Evolutionary conservation across 2,797 vertebrate genomes (phyloP), one percentile per base, ranked within the genome.

Genomic region (Acanthornis magna): DNA sequence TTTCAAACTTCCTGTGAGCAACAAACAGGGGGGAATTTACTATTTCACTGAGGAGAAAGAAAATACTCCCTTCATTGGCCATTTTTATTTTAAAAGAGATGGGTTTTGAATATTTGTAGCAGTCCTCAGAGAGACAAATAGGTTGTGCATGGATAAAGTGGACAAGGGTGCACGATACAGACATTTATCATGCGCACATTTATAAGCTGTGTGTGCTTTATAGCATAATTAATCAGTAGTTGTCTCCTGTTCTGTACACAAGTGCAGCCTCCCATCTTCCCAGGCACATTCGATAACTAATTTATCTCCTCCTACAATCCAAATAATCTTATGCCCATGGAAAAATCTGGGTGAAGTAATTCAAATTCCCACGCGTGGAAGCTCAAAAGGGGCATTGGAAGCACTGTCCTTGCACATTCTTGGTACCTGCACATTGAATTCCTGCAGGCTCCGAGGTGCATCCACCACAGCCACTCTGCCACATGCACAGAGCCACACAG

Each of bases 341-440:
- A 86, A 78, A 26, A 53, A 61, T 54, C 53, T 71, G 42, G 40
- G 70, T 75, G 54, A 83, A 61, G n/a, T 4, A 55, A 57, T n/a
- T 89, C 32, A 26, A 67, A 75, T 45, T 78, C 43, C 55, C 5
- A 2, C 1, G 2, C 0, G 0, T 6, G 21, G 51, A 63, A 94
- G 60, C 45, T 62, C 47, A 22, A 6, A 34, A 68, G 29, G 7
- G 58, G 18, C 23, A 13, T 1, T 30, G 40, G 57, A 54, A 88
- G 42, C 0, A 0, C n/a, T 25, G 27, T 29, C 22, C 61, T 45
- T n/a, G 30, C 0, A 0, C 36, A 88, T n/a, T 54, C 58, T 22
- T 48, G 70, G 50, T 5, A 60, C 27, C 74, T 25, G 27, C 22
- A 10, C 1, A 1, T 2, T 18, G 38, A 78, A 78, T 11, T 50